These are phyloP conservation scores for Thinocorus orbignyianus DNA, from an alignment of 2,113 vertebrate genomes.

Conservation along the genomic window DNA sequence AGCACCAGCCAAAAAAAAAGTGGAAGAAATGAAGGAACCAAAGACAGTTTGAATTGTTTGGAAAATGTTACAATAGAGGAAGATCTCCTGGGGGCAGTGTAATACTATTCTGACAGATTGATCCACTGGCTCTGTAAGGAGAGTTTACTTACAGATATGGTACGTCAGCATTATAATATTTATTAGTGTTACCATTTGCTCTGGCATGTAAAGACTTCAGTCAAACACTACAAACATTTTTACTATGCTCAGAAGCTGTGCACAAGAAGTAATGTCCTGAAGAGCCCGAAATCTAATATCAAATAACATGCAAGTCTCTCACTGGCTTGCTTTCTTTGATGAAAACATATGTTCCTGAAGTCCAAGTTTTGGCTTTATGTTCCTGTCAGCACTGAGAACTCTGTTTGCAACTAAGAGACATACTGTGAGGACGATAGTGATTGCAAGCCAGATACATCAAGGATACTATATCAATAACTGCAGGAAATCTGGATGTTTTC, in stretches of 20 bases:
- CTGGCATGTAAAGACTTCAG: background rate
- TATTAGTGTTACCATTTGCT: background rate
- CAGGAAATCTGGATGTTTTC: background rate
- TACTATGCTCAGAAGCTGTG: background rate
- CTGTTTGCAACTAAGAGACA: background rate
- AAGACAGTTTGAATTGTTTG: background rate
- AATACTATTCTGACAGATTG: background rate
- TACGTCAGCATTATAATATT: background rate
- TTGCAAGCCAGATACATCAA: background rate
- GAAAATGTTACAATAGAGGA: background rate
- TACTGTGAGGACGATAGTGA: background rate
- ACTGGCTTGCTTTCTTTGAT: background rate
- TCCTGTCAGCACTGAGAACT: background rate
- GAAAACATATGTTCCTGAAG: background rate
- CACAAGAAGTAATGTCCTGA: background rate
- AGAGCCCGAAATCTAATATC: background rate
- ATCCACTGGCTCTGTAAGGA: background rate
- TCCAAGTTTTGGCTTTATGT: background rate
- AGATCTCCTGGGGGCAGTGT: background rate
- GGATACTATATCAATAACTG: background rate
- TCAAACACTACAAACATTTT: background rate
- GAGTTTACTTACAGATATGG: background rate
- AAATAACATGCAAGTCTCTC: background rate
- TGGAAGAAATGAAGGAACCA: background rate
- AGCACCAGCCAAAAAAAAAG: background rate